A percentile compares a stretch with the other conserved stretches of the same genome.
Conservation (phyloP, 2,113 vertebrate species). For the Ploceus nigricollis region DNA sequence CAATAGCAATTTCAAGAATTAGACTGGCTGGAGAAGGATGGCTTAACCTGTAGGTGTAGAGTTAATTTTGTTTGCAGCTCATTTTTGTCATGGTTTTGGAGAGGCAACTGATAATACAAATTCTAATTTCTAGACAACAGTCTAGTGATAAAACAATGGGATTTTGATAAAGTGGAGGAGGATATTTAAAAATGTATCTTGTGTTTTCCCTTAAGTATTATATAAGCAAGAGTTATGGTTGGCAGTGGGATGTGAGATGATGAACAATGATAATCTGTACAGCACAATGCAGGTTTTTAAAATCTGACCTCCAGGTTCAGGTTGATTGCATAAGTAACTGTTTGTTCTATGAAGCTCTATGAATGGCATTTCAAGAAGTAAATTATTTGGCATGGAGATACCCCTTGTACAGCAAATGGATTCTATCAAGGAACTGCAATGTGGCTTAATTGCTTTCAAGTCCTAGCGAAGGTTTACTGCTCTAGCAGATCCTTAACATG, state of each 20-base stretch:
- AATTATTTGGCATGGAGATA: neutral
- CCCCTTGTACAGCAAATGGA: neutral
- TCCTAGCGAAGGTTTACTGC: neutral
- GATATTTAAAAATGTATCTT: neutral
- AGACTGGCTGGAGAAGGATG: neutral
- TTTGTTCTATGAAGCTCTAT: neutral
- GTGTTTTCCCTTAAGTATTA: neutral
- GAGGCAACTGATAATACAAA: neutral
- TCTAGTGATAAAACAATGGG: neutral
- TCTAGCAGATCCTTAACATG: neutral
- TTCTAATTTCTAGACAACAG: neutral
- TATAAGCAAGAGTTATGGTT: neutral
- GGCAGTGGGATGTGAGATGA: neutral
- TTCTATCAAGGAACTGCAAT: neutral
- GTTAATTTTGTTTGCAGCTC: neutral
- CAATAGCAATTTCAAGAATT: rapidly evolving
- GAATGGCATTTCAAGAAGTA: neutral
- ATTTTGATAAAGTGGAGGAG: neutral
- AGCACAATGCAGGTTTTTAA: neutral
- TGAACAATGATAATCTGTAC: neutral
- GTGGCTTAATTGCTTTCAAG: neutral
- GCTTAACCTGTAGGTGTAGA: neutral
- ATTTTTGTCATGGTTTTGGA: neutral
- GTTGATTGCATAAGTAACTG: neutral
- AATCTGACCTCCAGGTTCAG: neutral